These are phyloP conservation scores for Acromyrmex charruanus DNA, from an alignment of 1,140 invertebrate species.

Conservation along the genomic window DNA sequence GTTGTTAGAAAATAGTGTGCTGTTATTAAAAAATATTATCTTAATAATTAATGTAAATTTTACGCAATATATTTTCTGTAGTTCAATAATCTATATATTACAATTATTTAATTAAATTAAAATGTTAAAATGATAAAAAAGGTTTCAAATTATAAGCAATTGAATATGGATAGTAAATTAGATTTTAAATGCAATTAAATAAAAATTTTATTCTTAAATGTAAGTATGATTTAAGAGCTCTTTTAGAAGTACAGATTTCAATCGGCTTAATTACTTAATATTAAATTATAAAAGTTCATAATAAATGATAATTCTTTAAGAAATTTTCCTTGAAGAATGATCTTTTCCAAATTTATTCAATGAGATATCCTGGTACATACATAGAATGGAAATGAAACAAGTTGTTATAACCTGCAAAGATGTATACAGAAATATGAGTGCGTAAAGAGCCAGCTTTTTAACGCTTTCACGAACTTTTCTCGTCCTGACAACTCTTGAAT, in stretches of 20 bases:
- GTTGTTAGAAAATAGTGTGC: not conserved
- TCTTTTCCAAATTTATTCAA: not conserved
- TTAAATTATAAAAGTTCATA: not conserved
- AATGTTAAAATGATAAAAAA: not conserved
- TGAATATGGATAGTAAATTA: not conserved
- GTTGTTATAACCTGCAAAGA: not conserved
- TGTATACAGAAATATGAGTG: too few relatives aligned
- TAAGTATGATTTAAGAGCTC: not conserved
- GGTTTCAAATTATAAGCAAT: not conserved
- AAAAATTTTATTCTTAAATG: not conserved
- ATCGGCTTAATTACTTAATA: constrained; percentile 3
- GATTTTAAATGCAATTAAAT: not conserved
- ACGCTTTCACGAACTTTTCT: not conserved
- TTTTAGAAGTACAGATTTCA: not conserved
- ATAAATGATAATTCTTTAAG: not conserved
- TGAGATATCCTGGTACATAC: not conserved
- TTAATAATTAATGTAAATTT: constrained; percentile 19
- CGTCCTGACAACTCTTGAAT: not conserved
- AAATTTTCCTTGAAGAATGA: not conserved
- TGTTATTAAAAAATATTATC: not conserved
- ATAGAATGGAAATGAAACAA: not conserved
- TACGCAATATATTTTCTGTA: not conserved
- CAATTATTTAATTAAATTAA: not conserved
- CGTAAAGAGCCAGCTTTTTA: not conserved
- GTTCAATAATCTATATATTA: not conserved